A percentile compares a stretch with the other conserved stretches of the same genome.
phyloP scores from a whole-genome alignment of 2,113 vertebrate species.

The Malaclemys terrapin region DNA sequence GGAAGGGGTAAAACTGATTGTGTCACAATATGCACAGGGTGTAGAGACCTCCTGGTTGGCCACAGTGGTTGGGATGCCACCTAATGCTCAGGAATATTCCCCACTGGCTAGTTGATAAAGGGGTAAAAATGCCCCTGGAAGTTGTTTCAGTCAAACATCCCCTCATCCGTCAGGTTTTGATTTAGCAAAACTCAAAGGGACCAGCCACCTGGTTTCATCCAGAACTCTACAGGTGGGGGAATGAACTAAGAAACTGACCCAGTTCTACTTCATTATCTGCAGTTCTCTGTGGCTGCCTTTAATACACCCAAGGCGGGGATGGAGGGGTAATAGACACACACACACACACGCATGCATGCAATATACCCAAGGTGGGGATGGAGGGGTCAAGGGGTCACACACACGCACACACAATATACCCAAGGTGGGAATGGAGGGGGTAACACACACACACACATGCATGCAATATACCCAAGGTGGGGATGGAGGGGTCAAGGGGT shows the following conservation, averaged over 20 bases:
- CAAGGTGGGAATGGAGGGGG: rapidly evolving
- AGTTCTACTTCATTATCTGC: background rate
- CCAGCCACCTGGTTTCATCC: background rate
- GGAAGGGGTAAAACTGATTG: background rate
- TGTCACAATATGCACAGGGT: too few species aligned
- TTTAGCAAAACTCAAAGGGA: background rate
- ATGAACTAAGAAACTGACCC: background rate
- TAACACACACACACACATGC: too few species aligned
- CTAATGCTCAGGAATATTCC: background rate
- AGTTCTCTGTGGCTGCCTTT: background rate
- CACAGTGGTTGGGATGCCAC: background rate
- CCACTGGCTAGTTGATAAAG: background rate
- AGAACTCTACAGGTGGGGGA: background rate
- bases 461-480: too few species aligned
- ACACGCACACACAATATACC: too few species aligned
- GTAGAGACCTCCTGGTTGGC: background rate
- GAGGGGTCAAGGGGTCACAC: too few species aligned
- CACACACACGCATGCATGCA: background rate
- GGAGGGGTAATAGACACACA: background rate
- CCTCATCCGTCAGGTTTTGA: background rate
- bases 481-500: too few species aligned
- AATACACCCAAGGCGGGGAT: background rate
- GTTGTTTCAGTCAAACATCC: background rate
- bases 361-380: too few species aligned
- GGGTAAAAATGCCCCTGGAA: background rate